Percentiles rank a stretch among this genome's conserved stretches.
These are phyloP conservation scores for Oryzaephilus surinamensis DNA, from an alignment of 1,140 invertebrate species.

Conservation along the genomic window DNA sequence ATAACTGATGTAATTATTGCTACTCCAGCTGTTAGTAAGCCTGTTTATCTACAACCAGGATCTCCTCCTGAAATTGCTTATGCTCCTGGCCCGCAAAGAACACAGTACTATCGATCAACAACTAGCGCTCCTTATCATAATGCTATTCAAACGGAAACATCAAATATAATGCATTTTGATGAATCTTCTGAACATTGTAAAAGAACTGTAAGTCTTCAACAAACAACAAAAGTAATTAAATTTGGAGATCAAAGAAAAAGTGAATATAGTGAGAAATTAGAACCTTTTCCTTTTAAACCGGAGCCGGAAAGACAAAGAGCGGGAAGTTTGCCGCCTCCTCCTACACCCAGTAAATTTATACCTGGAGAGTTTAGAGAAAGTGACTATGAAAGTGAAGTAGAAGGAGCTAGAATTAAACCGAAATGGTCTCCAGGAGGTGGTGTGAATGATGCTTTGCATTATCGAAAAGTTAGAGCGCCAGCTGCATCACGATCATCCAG, in stretches of 20 bases:
- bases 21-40: constrained; percentile 32
- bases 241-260: constrained; percentile 43
- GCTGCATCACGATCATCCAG: constrained; percentile 36
- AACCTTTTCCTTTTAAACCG: constrained; percentile 41
- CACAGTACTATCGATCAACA: constrained; percentile 41
- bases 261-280: constrained; percentile 26
- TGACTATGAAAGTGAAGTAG: constrained; percentile 61
- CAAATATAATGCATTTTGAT: constrained; percentile 55
- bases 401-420: constrained; percentile 45
- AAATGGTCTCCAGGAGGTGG: constrained; percentile 50
- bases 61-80: constrained; percentile 48
- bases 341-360: constrained; percentile 55
- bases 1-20: constrained; percentile 28
- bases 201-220: constrained; percentile 54
- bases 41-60: constrained; percentile 43
- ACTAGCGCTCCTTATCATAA: constrained; percentile 44
- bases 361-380: constrained; percentile 56
- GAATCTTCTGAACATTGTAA: constrained; percentile 54
- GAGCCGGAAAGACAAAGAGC: constrained; percentile 31
- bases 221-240: constrained; percentile 56
- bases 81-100: constrained; percentile 40
- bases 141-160: constrained; percentile 52
- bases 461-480: constrained; percentile 49
- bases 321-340: constrained; percentile 37
- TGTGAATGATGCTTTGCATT: constrained; percentile 46